Conservation (phyloP, 2,888 invertebrate genomes). For the Stratiomys singularior region DNA sequence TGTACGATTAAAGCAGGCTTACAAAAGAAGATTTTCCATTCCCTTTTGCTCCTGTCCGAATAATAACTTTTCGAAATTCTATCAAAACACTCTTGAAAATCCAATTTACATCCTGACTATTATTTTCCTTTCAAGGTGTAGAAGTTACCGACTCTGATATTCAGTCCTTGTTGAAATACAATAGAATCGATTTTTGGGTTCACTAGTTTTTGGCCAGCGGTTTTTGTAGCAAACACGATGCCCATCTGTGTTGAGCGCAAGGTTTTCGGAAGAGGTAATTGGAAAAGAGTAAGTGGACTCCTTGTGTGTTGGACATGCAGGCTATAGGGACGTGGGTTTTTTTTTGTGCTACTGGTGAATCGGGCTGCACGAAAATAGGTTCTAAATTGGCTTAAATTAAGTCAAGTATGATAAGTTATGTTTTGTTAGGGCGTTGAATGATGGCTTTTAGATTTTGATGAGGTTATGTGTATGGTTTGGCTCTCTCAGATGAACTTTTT, state of each 20-base stretch:
- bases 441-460: slow-evolving; percentile 24
- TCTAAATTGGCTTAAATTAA: slow-evolving; percentile 66
- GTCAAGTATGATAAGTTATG: slow-evolving; percentile 61
- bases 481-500: slow-evolving; percentile 55
- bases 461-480: slow-evolving; percentile 24
- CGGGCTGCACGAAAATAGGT: slow-evolving; percentile 54
- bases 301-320: not conserved
- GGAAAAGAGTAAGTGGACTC: slow-evolving; percentile 13
- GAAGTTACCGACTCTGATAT: slow-evolving; percentile 45
- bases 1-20: slow-evolving; percentile 16
- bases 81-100: slow-evolving; percentile 52
- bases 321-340: too few species aligned
- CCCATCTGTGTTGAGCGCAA: slow-evolving; percentile 9
- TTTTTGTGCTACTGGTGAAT: slow-evolving; percentile 25
- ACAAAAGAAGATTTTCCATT: slow-evolving; percentile 39
- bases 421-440: slow-evolving; percentile 36
- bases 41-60: slow-evolving; percentile 40
- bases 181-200: slow-evolving; percentile 26
- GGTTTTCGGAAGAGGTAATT: not conserved
- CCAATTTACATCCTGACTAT: slow-evolving; percentile 49
- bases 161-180: not conserved
- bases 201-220: slow-evolving; percentile 10
- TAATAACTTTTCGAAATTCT: slow-evolving; percentile 41
- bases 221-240: not conserved
- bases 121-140: slow-evolving; percentile 49